Percentiles rank a stretch among this genome's conserved stretches.
phyloP scores from a whole-genome alignment of 2,888 invertebrate genomes.

The Apodemia hepburni region DNA sequence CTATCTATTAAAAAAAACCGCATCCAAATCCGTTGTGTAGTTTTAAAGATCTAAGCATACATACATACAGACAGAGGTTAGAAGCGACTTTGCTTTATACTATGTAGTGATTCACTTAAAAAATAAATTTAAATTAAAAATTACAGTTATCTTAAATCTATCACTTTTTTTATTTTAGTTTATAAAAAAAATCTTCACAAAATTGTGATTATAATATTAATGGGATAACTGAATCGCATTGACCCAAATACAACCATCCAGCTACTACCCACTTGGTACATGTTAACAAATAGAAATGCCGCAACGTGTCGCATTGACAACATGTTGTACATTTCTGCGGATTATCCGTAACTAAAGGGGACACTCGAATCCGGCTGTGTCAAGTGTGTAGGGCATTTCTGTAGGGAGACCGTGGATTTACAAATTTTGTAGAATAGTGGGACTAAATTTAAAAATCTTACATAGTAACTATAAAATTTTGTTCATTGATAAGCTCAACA shows the following conservation, averaged over 20 bases:
- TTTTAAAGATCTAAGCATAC: too few relatives aligned
- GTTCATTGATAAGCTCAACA: too few relatives aligned
- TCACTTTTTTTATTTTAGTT: too few relatives aligned
- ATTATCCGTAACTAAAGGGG: conserved; percentile 69
- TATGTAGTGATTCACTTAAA: too few relatives aligned
- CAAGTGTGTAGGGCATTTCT: conserved; percentile 40
- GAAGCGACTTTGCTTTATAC: too few relatives aligned
- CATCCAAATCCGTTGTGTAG: too few relatives aligned
- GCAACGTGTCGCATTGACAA: conserved; percentile 48
- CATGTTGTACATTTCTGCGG: conserved; percentile 70
- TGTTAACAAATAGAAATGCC: conserved; percentile 18
- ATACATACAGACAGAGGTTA: too few relatives aligned
- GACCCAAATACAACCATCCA: conserved; percentile 15
- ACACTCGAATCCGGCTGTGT: conserved; percentile 48
- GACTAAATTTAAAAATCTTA: neutral
- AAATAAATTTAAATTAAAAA: too few relatives aligned
- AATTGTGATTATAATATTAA: neutral
- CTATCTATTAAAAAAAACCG: too few relatives aligned
- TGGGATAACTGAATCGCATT: conserved; percentile 1
- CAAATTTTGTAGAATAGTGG: neutral
- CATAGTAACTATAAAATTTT: too few relatives aligned
- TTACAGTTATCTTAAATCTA: too few relatives aligned
- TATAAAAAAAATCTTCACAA: neutral
- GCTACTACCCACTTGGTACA: conserved; percentile 13
- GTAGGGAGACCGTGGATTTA: conserved; percentile 42